These are phyloP conservation scores for mouse (Mus musculus) DNA, from an alignment of 2,113 vertebrate species.

Conservation along the genomic window GRCm39 chr6:140905501-140906000, in stretches of 20 bases:
- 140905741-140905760: neutral
- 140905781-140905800: neutral
- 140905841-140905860: neutral
- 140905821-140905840: neutral
- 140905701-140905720: neutral
- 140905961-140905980: neutral
- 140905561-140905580: neutral
- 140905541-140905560: neutral
- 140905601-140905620: neutral
- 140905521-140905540: neutral
- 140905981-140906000: neutral
- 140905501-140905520: neutral
- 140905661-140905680: neutral
- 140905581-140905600: neutral
- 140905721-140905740: neutral
- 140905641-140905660: neutral
- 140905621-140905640: neutral
- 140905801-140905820: neutral
- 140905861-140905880: neutral
- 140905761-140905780: neutral
- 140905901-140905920: neutral
- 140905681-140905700: neutral
- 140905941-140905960: too few species aligned
- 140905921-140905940: neutral
- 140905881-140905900: neutral